Percentiles rank a stretch among this genome's conserved stretches.
These are phyloP conservation scores for Moxostoma hubbsi DNA, from an alignment of 2,797 vertebrate genomes.

Conservation along the genomic window DNA sequence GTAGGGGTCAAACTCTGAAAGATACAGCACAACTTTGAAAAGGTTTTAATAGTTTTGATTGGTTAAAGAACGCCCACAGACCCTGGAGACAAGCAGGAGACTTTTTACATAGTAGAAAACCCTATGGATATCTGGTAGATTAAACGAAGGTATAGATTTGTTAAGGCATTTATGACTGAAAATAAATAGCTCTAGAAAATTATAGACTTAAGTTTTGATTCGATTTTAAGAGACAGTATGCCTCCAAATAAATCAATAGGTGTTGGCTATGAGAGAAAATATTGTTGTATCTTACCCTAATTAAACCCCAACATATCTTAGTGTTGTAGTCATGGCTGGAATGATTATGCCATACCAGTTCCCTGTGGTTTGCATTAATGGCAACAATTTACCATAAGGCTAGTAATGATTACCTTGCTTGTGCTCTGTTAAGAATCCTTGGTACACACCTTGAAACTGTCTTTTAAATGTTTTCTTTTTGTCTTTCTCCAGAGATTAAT, in stretches of 20 bases:
- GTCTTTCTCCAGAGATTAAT: conserved; percentile 56
- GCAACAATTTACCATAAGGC: conserved; percentile 9
- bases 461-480: conserved; percentile 48
- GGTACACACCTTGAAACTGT: conserved; percentile 29
- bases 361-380: conserved; percentile 12
- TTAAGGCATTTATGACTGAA: conserved; percentile 35
- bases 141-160: conserved; percentile 29
- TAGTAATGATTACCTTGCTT: conserved; percentile 5
- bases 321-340: background rate
- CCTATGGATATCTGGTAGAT: conserved; percentile 28
- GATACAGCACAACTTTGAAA: conserved; percentile 7
- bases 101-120: background rate
- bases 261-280: background rate
- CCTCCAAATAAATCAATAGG: background rate
- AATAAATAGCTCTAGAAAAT: background rate
- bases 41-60: conserved; percentile 24
- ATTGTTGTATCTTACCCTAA: conserved; percentile 10
- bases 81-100: conserved; percentile 12
- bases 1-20: background rate
- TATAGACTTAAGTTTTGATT: background rate
- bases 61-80: conserved; percentile 1
- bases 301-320: background rate
- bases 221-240: background rate
- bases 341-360: background rate
- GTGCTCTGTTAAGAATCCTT: background rate